phyloP scores from a whole-genome alignment of 2,113 vertebrate genomes.

The Neogobius melanostomus region DNA sequence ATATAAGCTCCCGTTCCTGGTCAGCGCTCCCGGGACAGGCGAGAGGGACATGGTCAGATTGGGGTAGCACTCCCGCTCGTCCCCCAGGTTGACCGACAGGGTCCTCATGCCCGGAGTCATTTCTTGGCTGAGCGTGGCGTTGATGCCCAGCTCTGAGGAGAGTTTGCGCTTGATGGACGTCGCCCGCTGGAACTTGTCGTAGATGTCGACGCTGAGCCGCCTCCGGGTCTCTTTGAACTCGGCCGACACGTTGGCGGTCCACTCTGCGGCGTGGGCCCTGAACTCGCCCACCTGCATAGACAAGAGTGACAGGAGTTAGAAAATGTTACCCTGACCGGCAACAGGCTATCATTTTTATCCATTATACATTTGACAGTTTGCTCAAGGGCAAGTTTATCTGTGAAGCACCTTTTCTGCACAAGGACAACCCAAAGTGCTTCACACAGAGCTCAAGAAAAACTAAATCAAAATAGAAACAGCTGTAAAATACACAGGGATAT shows the following conservation, averaged over 20 bases:
- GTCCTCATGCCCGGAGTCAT: conserved; percentile 92
- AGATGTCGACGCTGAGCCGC: conserved; percentile 95
- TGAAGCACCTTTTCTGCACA: too few relatives aligned
- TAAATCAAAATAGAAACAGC: too few relatives aligned
- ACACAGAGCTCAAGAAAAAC: too few relatives aligned
- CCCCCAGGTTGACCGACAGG: conserved; percentile 86
- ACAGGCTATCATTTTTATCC: too few relatives aligned
- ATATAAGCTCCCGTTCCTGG: conserved; percentile 90
- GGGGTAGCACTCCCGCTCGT: conserved; percentile 80
- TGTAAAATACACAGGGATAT: too few relatives aligned
- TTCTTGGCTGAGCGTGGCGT: conserved; percentile 81
- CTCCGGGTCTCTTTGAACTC: conserved; percentile 98
- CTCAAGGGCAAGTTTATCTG: too few relatives aligned
- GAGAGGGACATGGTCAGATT: conserved; percentile 77
- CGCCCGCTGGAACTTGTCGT: conserved; percentile 95
- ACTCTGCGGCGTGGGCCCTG: conserved; percentile 93
- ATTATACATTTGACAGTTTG: too few relatives aligned
- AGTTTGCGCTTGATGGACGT: conserved; percentile 97
- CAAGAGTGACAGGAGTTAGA: not conserved
- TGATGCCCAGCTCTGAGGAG: conserved; percentile 89
- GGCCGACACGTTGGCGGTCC: conserved; percentile 96
- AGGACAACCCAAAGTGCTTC: too few relatives aligned
- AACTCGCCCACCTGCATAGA: conserved; percentile 91
- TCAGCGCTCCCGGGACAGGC: conserved; percentile 48
- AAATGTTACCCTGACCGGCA: not conserved